phyloP scores from a whole-genome alignment of 2,113 vertebrate genomes.

The Halichoerus grypus region DNA sequence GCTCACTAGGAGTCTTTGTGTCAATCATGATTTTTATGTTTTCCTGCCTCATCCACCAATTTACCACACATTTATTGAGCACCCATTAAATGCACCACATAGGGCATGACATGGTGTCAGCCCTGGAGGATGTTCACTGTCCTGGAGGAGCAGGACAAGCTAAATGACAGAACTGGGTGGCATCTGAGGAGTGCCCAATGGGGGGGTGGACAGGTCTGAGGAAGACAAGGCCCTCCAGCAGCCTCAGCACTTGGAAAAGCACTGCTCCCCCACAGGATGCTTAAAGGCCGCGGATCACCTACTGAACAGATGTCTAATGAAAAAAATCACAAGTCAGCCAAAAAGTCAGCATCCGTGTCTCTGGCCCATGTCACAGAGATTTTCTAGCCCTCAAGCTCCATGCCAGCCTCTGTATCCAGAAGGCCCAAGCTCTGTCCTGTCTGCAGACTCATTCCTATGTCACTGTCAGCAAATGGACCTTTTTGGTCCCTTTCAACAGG shows the following conservation, averaged over 20 bases:
- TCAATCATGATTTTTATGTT: neutral
- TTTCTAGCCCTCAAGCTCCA: neutral
- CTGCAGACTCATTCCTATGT: neutral
- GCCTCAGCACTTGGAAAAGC: neutral
- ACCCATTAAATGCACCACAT: neutral
- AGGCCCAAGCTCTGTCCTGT: neutral
- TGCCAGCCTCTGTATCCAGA: neutral
- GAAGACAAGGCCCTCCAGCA: fast-evolving
- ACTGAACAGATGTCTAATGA: neutral
- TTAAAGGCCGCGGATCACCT: neutral
- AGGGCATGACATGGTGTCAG: fast-evolving
- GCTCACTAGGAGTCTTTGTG: neutral
- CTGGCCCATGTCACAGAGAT: neutral
- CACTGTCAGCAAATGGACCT: too few relatives aligned
- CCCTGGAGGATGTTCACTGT: neutral
- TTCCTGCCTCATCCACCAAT: neutral
- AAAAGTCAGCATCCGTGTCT: neutral
- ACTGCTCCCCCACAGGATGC: too few relatives aligned
- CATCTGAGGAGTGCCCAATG: neutral
- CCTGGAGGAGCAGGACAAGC: neutral
- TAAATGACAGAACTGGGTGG: neutral
- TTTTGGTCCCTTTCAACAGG: neutral
- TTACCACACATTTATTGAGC: neutral
- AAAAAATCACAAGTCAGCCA: neutral
- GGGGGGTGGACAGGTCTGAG: neutral